Evolutionary conservation across 1,140 invertebrate species (phyloP).

Genomic region (Drosophila cardini): DNA sequence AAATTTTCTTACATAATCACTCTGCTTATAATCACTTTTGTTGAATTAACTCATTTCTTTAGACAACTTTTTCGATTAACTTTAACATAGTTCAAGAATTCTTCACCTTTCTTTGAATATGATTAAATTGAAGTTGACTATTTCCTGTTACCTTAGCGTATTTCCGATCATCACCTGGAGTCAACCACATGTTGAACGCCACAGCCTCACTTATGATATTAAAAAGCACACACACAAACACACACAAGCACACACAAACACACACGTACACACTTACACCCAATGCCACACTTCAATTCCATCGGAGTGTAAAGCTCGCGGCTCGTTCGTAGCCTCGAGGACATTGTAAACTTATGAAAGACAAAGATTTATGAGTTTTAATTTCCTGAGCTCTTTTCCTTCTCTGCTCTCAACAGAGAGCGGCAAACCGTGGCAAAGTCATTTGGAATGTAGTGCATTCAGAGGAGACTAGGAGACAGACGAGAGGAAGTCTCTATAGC

Average conservation of each 20-base stretch:
- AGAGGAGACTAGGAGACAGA: neutral
- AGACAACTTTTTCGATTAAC: neutral
- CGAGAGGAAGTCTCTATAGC: conserved; percentile 11
- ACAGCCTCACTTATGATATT: conserved; percentile 68
- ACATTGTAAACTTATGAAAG: conserved; percentile 54
- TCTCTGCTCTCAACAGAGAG: too few species aligned
- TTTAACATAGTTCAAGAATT: neutral
- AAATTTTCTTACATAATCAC: too few species aligned
- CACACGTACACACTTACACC: too few species aligned
- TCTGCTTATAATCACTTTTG: too few species aligned
- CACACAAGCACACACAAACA: too few species aligned
- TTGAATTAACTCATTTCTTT: too few species aligned
- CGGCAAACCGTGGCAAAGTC: conserved; percentile 43
- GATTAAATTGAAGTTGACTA: conserved; percentile 9
- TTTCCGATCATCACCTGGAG: conserved; percentile 29
- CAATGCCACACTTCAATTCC: too few species aligned
- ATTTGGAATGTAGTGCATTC: conserved; percentile 20
- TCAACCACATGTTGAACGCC: conserved; percentile 61
- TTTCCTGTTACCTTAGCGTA: conserved; percentile 29
- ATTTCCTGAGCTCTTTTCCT: conserved; percentile 82
- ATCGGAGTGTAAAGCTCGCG: conserved; percentile 45
- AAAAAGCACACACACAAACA: conserved; percentile 53
- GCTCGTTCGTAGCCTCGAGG: conserved; percentile 17
- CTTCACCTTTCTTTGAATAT: neutral
- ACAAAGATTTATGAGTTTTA: conserved; percentile 77